Conservation (phyloP, 2,113 vertebrate genomes). For the Oxyura jamaicensis region DNA sequence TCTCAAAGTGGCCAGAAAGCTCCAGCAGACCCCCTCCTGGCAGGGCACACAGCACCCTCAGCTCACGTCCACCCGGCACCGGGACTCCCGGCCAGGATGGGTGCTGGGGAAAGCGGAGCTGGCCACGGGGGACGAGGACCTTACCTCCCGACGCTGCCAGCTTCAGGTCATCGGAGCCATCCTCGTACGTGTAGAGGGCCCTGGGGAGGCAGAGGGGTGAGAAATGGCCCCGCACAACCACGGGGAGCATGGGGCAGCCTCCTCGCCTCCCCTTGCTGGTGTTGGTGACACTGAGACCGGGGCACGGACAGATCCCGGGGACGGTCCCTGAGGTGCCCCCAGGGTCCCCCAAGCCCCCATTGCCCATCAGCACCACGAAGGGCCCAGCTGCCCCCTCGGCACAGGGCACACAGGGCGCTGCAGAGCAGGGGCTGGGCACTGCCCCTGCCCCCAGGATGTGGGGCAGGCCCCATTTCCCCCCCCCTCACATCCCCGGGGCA, state of each 20-base stretch:
- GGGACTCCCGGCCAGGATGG: neutral
- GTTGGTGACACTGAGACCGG: neutral
- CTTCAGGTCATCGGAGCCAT: conserved; percentile 89
- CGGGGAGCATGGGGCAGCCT: rapidly evolving
- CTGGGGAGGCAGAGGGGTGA: conserved; percentile 73
- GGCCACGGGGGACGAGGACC: conserved; percentile 29
- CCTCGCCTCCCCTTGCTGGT: neutral
- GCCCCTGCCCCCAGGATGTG: neutral
- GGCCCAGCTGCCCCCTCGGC: neutral
- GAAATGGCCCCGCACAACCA: rapidly evolving
- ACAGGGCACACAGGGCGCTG: neutral
- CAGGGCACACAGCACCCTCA: neutral
- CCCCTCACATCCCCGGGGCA: neutral
- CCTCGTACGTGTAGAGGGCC: conserved; percentile 96
- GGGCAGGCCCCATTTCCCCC: neutral
- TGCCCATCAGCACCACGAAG: rapidly evolving
- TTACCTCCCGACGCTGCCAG: conserved; percentile 91
- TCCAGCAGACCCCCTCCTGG: conserved; percentile 91
- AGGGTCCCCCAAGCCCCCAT: neutral
- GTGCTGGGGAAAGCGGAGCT: neutral
- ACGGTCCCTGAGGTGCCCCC: neutral
- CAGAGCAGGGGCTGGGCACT: neutral
- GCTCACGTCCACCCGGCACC: neutral
- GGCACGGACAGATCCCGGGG: neutral
- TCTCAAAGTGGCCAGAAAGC: conserved; percentile 91